These are phyloP conservation scores for Odocoileus virginianus DNA, from an alignment of 2,113 vertebrate species.

Conservation along the genomic window DNA sequence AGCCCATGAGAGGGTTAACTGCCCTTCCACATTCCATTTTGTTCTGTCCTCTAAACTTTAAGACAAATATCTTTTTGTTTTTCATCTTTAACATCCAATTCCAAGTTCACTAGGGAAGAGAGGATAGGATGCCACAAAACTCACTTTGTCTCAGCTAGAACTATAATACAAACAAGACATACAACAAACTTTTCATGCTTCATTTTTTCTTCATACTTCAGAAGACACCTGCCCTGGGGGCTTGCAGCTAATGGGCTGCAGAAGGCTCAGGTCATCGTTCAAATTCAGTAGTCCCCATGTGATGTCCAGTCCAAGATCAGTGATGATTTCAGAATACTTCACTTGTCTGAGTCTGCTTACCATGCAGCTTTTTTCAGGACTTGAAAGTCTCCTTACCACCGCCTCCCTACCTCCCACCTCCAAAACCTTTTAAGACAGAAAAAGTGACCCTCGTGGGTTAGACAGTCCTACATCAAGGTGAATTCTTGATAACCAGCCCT, in stretches of 20 bases:
- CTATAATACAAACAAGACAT: constrained; percentile 58
- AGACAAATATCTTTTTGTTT: constrained; percentile 78
- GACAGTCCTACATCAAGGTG: neutral
- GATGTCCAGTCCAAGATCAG: neutral
- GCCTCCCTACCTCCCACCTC: neutral
- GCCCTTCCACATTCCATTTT: constrained; percentile 85
- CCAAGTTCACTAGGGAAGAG: constrained; percentile 76
- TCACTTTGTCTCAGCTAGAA: constrained; percentile 72
- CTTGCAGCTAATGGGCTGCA: constrained; percentile 23
- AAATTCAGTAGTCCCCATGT: neutral
- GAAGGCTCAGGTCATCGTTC: neutral
- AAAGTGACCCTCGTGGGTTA: neutral
- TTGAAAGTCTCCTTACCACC: neutral
- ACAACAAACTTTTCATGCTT: constrained; percentile 67
- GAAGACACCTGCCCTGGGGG: constrained; percentile 71
- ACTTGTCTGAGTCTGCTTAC: neutral
- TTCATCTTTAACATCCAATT: constrained; percentile 86
- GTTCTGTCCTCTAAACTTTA: constrained; percentile 83
- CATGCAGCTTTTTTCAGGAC: neutral
- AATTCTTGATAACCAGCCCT: constrained; percentile 17
- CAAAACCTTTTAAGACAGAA: neutral
- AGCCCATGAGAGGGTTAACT: constrained; percentile 68
- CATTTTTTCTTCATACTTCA: constrained; percentile 65
- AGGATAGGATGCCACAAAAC: constrained; percentile 72
- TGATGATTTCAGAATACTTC: neutral